Conservation (phyloP, 2,888 invertebrate genomes). For the Polietes domitor region DNA sequence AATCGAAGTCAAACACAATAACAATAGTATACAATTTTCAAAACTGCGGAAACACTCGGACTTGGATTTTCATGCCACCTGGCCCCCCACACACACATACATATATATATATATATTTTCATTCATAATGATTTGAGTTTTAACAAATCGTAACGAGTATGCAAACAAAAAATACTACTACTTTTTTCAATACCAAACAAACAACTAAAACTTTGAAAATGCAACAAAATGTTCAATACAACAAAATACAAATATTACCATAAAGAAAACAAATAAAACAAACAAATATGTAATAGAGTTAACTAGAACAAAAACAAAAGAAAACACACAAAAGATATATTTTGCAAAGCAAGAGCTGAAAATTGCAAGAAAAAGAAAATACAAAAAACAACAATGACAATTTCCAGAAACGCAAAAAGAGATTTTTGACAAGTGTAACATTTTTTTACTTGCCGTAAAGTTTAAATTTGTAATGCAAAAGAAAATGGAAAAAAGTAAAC, state of each 20-base stretch:
- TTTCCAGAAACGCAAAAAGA: constrained; percentile 31
- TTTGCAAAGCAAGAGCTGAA: constrained; percentile 48
- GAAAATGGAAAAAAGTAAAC: constrained; percentile 50
- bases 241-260: constrained; percentile 58
- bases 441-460: not conserved
- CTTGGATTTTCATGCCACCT: constrained; percentile 11
- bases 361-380: constrained; percentile 25
- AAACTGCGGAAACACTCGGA: not conserved
- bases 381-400: constrained; percentile 36
- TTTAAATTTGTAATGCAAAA: constrained; percentile 6
- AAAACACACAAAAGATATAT: constrained; percentile 40
- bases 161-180: not conserved
- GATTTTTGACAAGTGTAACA: constrained; percentile 4
- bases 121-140: not conserved
- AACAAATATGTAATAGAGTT: constrained; percentile 47
- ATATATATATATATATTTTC: constrained; percentile 19
- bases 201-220: constrained; percentile 66
- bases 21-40: constrained; percentile 2
- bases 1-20: not conserved
- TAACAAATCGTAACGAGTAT: not conserved
- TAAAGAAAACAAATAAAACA: constrained; percentile 41
- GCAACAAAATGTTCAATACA: constrained; percentile 67
- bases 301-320: constrained; percentile 36
- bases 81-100: not conserved
- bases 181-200: constrained; percentile 21